These are phyloP conservation scores for Pluvialis apricaria DNA, from an alignment of 2,113 vertebrate genomes.

Conservation along the genomic window DNA sequence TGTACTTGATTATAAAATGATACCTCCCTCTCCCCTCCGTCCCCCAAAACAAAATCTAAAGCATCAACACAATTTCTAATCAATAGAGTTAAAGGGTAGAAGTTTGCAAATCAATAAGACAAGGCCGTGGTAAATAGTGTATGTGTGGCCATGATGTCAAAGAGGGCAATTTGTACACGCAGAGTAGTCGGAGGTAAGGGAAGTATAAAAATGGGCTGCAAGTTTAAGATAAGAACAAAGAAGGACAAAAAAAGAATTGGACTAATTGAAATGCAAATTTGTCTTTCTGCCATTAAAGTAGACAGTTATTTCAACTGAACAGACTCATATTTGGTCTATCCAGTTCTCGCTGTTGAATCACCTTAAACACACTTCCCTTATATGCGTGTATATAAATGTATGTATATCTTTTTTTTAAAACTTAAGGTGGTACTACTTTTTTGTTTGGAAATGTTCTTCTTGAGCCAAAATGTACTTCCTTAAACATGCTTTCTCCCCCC, in stretches of 20 bases:
- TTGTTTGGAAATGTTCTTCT: not conserved
- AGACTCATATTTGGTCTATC: not conserved
- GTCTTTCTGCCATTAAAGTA: not conserved
- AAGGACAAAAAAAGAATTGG: not conserved
- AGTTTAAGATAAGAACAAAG: constrained; percentile 54
- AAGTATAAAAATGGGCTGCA: constrained; percentile 15
- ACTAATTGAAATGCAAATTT: constrained; percentile 42
- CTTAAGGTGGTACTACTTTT: not conserved
- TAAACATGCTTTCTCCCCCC: not conserved
- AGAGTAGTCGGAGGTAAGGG: not conserved
- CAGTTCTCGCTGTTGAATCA: not conserved
- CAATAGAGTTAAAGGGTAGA: constrained; percentile 16
- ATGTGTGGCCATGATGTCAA: not conserved
- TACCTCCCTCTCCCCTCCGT: not conserved
- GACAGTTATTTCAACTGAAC: constrained; percentile 14
- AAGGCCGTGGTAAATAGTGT: not conserved
- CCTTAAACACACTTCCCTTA: not conserved
- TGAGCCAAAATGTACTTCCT: not conserved
- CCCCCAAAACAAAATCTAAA: not conserved
- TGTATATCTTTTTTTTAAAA: not conserved
- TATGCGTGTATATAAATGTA: not conserved
- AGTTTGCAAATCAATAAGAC: constrained; percentile 27
- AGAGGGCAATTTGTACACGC: not conserved
- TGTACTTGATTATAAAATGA: constrained; percentile 1
- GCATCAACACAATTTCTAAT: constrained; percentile 1